These are phyloP conservation scores for Trichogramma pretiosum DNA, from an alignment of 1,140 invertebrate genomes.

Conservation along the genomic window DNA sequence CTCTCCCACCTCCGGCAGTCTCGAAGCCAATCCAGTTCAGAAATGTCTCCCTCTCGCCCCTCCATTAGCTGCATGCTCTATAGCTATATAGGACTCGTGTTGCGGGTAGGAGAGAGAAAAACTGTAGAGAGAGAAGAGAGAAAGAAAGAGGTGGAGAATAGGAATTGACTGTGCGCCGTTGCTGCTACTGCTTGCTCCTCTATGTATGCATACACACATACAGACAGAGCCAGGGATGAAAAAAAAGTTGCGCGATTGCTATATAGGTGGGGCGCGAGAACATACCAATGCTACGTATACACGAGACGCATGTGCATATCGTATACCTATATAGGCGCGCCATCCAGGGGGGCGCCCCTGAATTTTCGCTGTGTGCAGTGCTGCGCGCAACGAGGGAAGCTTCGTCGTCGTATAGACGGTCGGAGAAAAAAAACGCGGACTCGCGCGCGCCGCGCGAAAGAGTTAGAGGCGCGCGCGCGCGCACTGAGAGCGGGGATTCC, in stretches of 20 bases:
- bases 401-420: constrained; percentile 8
- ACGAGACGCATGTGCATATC: too few species aligned
- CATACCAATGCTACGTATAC: too few species aligned
- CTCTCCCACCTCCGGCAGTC: constrained; percentile 2
- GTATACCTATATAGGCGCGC: too few species aligned
- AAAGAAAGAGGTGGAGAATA: constrained; percentile 1
- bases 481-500: constrained; percentile 22
- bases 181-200: too few species aligned
- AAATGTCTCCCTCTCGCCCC: constrained; percentile 3
- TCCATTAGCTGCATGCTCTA: neutral
- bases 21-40: constrained; percentile 17
- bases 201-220: too few species aligned
- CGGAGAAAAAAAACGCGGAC: constrained; percentile 17
- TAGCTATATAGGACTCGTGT: neutral
- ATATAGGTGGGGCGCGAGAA: neutral
- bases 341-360: constrained; percentile 8
- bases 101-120: neutral
- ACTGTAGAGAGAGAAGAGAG: constrained; percentile 10
- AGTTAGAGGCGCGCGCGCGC: too few species aligned
- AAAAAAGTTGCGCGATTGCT: neutral
- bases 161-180: too few species aligned
- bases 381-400: constrained; percentile 6
- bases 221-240: too few species aligned
- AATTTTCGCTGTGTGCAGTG: too few species aligned
- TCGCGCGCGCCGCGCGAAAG: constrained; percentile 14